Base-by-base conservation (phyloP, 1,140 invertebrate genomes). In the Drosophila oshimai region DNA sequence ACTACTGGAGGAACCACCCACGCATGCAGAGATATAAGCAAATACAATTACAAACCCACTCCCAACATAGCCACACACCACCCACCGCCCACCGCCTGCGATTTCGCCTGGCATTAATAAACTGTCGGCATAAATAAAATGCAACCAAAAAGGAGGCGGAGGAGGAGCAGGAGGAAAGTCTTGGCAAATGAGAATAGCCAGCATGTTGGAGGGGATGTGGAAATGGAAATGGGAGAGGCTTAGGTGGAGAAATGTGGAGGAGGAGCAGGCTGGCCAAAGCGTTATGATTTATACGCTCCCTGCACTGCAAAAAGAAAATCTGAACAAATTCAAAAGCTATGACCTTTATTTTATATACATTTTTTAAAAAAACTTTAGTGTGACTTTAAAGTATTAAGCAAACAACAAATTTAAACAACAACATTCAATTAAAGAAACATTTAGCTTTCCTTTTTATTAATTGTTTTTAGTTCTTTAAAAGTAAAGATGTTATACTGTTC, bases 121-220 rank as follows among this genome's bases (percentile, higher is more conserved):
- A 86, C 80, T 86, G 80, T 80, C 81, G 72, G 80, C 81, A 86
- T 86, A 86, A 86, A 86, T 86, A 86, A 86, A 86, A 86, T 64
- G 60, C 75, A 68, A 84, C 78, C 42, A 57, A 54, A 72, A 61
- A 29, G 18, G 6, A 13, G 39, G 13, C 36, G 20, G 28, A 46
- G 39, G 13, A 46, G 20, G 28, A 46, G n/a, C n/a, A n/a, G 39
- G 13, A 46, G 20, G 28, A 46, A 62, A 60, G 26, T 64, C 61
- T 65, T 65, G 61, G 61, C 58, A 64, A 65, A 65, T 65, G 61
- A 62, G 61, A 64, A 62, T 47, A 17, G 64, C 53, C 54, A 12
- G 34, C 17, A 13, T 24, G 18, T 34, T 29, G 39, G 15, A 39
- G 24, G 20, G 20, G 15, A 13, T 24, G 18, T 34, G 22, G 39